Conservation (phyloP, 2,888 invertebrate genomes). For the Chaetogeoica ovagalla region DNA sequence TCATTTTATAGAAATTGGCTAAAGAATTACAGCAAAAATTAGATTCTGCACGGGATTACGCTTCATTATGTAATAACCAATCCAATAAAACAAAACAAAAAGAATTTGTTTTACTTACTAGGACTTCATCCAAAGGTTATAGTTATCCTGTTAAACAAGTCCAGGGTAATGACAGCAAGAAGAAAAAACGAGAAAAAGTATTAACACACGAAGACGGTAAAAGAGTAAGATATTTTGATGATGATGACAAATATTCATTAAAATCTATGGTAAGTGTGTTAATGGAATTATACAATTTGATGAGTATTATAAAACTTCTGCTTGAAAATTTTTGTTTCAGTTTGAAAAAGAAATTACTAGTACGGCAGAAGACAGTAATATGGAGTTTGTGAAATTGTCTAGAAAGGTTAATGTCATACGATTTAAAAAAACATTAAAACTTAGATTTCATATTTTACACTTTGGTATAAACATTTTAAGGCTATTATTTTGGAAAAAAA, state of each 20-base stretch:
- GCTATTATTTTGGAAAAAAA: neutral
- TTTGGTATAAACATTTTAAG: neutral
- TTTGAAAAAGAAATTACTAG: constrained; percentile 80
- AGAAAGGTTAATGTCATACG: constrained; percentile 60
- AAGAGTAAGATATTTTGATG: constrained; percentile 80
- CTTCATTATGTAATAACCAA: constrained; percentile 46
- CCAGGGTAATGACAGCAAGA: constrained; percentile 59
- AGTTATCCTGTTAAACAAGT: constrained; percentile 67
- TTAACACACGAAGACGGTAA: constrained; percentile 73
- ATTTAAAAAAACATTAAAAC: neutral
- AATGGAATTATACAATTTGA: neutral
- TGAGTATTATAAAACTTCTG: neutral
- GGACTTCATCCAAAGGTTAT: constrained; percentile 70
- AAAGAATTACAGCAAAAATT: constrained; percentile 74
- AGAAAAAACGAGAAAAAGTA: constrained; percentile 64
- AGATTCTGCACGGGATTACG: constrained; percentile 67
- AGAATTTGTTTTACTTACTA: constrained; percentile 69
- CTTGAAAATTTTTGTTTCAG: constrained; percentile 60
- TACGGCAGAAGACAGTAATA: constrained; percentile 78
- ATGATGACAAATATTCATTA: constrained; percentile 85
- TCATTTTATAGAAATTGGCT: constrained; percentile 64
- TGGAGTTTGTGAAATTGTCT: constrained; percentile 75
- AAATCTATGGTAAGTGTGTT: constrained; percentile 71
- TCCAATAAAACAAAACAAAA: constrained; percentile 57
- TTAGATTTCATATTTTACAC: neutral